Evolutionary conservation across 2,113 vertebrate species (phyloP), one percentile per base, ranked within the genome.

Genomic region (Pandion haliaetus): DNA sequence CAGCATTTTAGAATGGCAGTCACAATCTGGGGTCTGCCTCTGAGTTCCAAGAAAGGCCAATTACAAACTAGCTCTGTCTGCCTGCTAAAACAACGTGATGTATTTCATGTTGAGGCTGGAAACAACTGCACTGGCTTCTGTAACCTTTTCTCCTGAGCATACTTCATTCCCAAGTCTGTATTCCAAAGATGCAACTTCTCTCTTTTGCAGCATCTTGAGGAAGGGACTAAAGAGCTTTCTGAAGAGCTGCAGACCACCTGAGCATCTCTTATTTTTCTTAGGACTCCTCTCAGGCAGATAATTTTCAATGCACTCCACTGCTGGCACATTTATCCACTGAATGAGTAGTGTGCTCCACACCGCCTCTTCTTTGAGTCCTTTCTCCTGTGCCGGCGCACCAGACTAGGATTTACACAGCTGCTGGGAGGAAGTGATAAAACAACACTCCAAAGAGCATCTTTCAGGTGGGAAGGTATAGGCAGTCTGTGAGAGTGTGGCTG

Each of bases 331-430:
- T 87, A 93, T 92, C 66, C 66, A 93, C 42, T 26, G 32, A 89
- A 86, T 66, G 78, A 94, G 58, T 88, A 57, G 40, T 67, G 40
- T 72, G 57, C 34, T 86, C 86, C 67, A 95, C 71, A 93, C 71
- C n/a, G 5, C 93, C 93, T 82, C 95, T 91, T 96, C 88, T 74
- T 52, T 8, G 3, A 86, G 55, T 81, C 73, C 47, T 61, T 74
- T 86, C 59, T 69, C 50, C 72, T 50, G 29, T 86, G 47, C 42
- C 4, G 72, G 55, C 81, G 62, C 82, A 94, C 63, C 82, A 95
- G n/a, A 72, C 85, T 77, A 65, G 62, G 82, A 93, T 88, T 96
- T 87, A 91, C 92, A 94, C 92, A 95, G 87, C 85, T 95, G 87
- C 85, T 83, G 79, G 55, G n/a, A 90, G 38, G 50, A 93, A 93